Base-by-base conservation (phyloP, 2,888 invertebrate species). In the Protula sp. region DNA sequence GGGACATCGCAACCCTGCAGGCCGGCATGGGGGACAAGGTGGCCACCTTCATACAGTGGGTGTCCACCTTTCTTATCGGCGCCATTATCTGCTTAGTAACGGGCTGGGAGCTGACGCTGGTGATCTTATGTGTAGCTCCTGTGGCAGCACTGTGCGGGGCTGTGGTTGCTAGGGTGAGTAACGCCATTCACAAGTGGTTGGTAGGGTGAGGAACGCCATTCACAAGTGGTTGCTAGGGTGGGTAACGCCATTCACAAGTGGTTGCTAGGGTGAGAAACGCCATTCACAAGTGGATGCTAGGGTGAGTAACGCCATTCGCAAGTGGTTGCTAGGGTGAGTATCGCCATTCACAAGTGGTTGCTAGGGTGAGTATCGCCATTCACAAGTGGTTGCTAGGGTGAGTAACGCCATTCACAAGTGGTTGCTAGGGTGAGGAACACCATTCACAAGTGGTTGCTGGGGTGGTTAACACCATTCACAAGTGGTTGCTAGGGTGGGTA, bases 61-160 rank as follows among this genome's bases (percentile, higher is more conserved):
- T 74, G 2, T 69, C 82, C 24, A 79, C 82, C 9, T 83, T 83
- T 67, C 14, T 83, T 2, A 73, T 80, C 38, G 83, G 83, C 1
- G 82, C 82, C 64, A 68, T 77, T 28, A 78, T 85, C 47, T 69
- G 83, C 2, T 81, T 83, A 68, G 64, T 80, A 52, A 77, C 73
- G 59, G 79, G 82, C 64, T 86, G 85, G 85, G 81, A 84, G 67
- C 75, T 86, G 70, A 83, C 85, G 0, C 74, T 86, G 3, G 84
- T 85, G 5, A 83, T 85, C 75, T 76, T 85, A 73, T 78, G 83
- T 0, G 73, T 85, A 14, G 81, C 84, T 0, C 85, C 85, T 1
- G 59, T 85, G 2, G 64, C 79, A 38, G 76, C 72, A 2, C 57
- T 74, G 0, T 63, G 68, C 28, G 71, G 69, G 26, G 74, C 64